A percentile compares a stretch with the other conserved stretches of the same genome.
Conservation (phyloP, 1,140 invertebrate species). For the Apis laboriosa region DNA sequence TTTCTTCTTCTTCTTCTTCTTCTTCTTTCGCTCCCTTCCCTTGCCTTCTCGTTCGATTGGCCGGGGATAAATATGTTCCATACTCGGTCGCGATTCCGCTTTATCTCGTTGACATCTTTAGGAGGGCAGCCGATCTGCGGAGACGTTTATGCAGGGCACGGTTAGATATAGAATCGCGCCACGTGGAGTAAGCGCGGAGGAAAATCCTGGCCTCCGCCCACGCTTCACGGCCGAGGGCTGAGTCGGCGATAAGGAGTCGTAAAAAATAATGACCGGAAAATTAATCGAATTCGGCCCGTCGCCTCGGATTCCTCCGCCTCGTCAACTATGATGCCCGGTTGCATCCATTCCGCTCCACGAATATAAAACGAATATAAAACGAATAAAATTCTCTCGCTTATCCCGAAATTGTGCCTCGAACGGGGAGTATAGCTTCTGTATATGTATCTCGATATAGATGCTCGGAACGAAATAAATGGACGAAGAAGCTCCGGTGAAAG, state of each 20-base stretch:
- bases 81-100: constrained; percentile 39
- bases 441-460: constrained; percentile 80
- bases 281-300: constrained; percentile 78
- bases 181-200: constrained; percentile 58
- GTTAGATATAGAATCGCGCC: constrained; percentile 72
- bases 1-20: not conserved
- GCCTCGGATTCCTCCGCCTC: constrained; percentile 68
- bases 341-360: constrained; percentile 33
- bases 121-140: constrained; percentile 63
- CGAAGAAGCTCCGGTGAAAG: not conserved
- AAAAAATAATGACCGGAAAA: constrained; percentile 81
- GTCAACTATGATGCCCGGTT: constrained; percentile 62
- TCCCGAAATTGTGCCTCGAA: not conserved
- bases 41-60: not conserved
- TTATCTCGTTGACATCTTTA: constrained; percentile 75
- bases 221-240: constrained; percentile 32
- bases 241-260: constrained; percentile 73
- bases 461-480: constrained; percentile 79
- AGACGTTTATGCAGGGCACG: constrained; percentile 76
- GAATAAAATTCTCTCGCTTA: constrained; percentile 5
- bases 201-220: constrained; percentile 34
- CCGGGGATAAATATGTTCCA: not conserved
- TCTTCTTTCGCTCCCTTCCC: not conserved
- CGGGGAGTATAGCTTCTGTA: too few relatives aligned
- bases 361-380: constrained; percentile 7